These are phyloP conservation scores for Eudyptes chrysolophus DNA, from an alignment of 2,113 vertebrate species.

Conservation along the genomic window DNA sequence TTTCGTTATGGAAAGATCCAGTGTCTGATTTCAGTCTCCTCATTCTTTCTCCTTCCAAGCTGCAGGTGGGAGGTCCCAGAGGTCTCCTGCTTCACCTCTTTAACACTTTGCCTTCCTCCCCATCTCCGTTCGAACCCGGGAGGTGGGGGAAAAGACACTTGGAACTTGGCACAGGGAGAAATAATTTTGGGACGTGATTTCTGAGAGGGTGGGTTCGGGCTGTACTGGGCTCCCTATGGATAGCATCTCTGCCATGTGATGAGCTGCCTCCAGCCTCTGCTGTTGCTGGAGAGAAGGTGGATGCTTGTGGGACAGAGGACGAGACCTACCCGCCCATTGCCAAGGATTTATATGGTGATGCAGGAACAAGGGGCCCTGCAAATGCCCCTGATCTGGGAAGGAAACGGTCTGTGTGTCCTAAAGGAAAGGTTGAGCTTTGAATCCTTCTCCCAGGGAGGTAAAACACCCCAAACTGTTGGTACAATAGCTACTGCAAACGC, in stretches of 20 bases:
- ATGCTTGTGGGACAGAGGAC: neutral
- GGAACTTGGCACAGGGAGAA: neutral
- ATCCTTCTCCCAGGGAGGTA: neutral
- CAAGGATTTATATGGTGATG: neutral
- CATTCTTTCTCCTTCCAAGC: neutral
- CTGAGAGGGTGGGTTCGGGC: neutral
- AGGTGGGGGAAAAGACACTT: neutral
- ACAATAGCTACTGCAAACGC: neutral
- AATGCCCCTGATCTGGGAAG: neutral
- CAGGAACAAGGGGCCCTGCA: neutral
- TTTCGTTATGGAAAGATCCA: neutral
- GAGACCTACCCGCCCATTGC: neutral
- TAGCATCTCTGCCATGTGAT: neutral
- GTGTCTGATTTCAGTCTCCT: neutral
- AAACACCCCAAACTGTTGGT: neutral
- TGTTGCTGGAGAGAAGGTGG: neutral
- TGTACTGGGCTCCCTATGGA: neutral
- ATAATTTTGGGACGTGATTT: neutral
- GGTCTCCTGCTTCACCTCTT: neutral
- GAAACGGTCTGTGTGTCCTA: neutral
- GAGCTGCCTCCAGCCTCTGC: neutral
- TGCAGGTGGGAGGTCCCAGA: neutral
- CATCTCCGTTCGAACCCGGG: neutral
- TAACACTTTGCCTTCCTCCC: neutral
- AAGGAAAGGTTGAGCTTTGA: neutral